Evolutionary conservation across 2,888 invertebrate species (phyloP).

Genomic region (Omphaloscelis lunosa): DNA sequence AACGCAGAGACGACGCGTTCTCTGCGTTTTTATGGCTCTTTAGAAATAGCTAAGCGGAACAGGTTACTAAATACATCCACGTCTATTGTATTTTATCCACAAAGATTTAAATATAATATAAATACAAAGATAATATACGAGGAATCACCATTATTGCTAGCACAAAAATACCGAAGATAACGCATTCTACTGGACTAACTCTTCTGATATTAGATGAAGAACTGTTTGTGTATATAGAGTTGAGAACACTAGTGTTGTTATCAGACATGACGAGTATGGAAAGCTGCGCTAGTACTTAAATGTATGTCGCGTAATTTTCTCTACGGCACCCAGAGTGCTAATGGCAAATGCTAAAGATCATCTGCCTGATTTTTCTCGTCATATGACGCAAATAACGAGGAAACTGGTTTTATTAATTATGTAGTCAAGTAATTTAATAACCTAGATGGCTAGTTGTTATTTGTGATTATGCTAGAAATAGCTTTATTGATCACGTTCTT

Average conservation of each 20-base stretch:
- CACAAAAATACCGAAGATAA: constrained; percentile 3
- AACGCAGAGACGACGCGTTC: too few species aligned
- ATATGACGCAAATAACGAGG: neutral
- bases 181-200: neutral
- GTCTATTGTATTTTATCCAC: too few species aligned
- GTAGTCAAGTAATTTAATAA: neutral
- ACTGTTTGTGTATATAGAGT: constrained; percentile 3
- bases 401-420: constrained; percentile 1
- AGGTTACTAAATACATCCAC: too few species aligned
- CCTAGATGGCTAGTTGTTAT: neutral
- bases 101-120: too few species aligned
- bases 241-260: constrained; percentile 14
- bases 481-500: neutral
- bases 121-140: too few species aligned
- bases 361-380: neutral
- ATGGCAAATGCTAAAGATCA: neutral
- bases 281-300: neutral
- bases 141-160: too few species aligned
- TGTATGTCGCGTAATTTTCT: too few species aligned
- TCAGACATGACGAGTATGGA: constrained; percentile 10
- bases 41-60: too few species aligned
- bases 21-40: too few species aligned
- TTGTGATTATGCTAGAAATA: neutral
- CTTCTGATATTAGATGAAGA: too few species aligned
- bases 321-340: neutral